A percentile compares a stretch with the other conserved stretches of the same genome.
Evolutionary conservation across 2,797 vertebrate genomes (phyloP).

Genomic region (Arnoldichthys spilopterus): DNA sequence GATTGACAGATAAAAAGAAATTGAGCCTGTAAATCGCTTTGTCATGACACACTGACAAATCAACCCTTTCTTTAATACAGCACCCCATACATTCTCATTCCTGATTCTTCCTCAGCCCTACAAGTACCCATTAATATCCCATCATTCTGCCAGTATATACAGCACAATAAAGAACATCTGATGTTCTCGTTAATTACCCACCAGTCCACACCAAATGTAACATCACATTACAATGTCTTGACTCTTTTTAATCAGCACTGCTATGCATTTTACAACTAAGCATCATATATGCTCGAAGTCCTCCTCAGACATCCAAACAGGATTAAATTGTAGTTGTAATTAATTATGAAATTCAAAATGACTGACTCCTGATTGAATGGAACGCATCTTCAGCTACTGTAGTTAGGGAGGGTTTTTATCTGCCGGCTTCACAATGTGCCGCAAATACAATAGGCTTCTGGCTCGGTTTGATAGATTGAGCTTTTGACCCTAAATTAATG

Average conservation of each 20-base stretch:
- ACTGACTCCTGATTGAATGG: slow-evolving; percentile 49
- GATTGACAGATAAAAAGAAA: not conserved
- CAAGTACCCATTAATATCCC: not conserved
- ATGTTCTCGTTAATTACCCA: slow-evolving; percentile 42
- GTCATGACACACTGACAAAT: not conserved
- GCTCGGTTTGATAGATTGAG: slow-evolving; percentile 57
- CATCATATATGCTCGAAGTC: slow-evolving; percentile 39
- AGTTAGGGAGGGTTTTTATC: slow-evolving; percentile 58
- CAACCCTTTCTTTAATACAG: not conserved
- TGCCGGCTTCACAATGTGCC: slow-evolving; percentile 56
- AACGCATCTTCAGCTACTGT: slow-evolving; percentile 43
- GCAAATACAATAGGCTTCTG: slow-evolving; percentile 52
- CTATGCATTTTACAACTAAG: slow-evolving; percentile 38
- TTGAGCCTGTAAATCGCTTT: not conserved
- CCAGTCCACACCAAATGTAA: slow-evolving; percentile 18
- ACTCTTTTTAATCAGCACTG: slow-evolving; percentile 27
- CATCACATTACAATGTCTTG: slow-evolving; percentile 29
- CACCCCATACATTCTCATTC: not conserved
- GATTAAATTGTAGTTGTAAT: slow-evolving; percentile 57
- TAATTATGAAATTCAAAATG: slow-evolving; percentile 59
- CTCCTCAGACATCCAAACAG: slow-evolving; percentile 39
- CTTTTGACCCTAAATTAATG: slow-evolving; percentile 59
- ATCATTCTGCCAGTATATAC: not conserved
- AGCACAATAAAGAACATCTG: slow-evolving; percentile 8
- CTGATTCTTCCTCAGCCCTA: not conserved